phyloP scores from a whole-genome alignment of 2,113 vertebrate species.

The Pituophis catenifer region DNA sequence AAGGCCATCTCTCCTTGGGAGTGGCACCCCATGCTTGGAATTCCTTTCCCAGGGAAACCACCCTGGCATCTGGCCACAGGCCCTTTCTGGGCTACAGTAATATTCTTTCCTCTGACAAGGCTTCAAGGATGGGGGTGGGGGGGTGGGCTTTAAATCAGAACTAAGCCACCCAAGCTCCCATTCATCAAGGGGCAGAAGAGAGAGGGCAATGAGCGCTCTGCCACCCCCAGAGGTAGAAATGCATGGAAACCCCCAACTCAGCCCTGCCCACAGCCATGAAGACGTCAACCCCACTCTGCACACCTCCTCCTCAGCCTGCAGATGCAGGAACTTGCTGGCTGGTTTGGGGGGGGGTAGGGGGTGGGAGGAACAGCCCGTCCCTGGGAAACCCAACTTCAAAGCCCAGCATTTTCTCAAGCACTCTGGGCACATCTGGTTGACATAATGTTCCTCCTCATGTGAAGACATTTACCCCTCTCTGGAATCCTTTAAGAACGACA shows the following conservation, averaged over 20 bases:
- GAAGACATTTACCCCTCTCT: background rate
- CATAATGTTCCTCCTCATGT: background rate
- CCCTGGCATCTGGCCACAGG: background rate
- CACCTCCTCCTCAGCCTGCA: background rate
- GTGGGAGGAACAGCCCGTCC: background rate
- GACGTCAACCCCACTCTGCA: background rate
- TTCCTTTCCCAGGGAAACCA: background rate
- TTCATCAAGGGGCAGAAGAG: background rate
- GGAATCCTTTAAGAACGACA: background rate
- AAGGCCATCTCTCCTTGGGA: background rate
- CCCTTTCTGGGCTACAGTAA: background rate
- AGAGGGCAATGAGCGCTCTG: background rate
- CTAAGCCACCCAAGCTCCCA: background rate
- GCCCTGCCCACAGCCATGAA: background rate
- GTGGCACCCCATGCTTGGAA: background rate
- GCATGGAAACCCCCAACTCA: background rate
- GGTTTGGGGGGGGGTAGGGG: background rate
- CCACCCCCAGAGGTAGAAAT: background rate
- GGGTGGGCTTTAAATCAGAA: background rate
- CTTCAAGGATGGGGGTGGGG: no score
- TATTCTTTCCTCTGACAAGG: background rate
- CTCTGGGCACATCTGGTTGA: background rate
- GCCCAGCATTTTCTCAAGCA: background rate
- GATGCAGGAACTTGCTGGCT: no score
- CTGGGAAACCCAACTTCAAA: background rate